Percentiles rank a stretch among this genome's conserved stretches.
phyloP scores from a whole-genome alignment of 2,888 invertebrate species.

The Apotomis betuletana region DNA sequence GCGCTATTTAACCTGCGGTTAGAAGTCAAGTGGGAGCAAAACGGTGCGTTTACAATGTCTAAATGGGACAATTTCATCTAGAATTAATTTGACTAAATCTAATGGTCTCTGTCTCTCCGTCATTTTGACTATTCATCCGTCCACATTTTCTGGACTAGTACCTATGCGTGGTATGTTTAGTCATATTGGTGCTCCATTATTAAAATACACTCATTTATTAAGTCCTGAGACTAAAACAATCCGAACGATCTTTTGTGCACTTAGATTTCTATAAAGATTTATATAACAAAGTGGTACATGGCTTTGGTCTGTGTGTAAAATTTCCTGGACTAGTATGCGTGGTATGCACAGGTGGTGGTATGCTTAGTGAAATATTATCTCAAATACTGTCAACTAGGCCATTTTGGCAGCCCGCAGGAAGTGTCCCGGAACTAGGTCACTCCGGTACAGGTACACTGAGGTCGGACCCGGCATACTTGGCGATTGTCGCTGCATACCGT shows the following conservation, averaged over 20 bases:
- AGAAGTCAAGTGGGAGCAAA: neutral
- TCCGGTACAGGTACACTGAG: constrained; percentile 9
- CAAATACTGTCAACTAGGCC: constrained; percentile 14
- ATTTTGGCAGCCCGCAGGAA: constrained; percentile 22
- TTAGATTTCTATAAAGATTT: too few species aligned
- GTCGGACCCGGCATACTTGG: constrained; percentile 12
- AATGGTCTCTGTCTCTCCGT: neutral
- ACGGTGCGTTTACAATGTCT: constrained; percentile 1
- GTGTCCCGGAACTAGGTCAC: constrained; percentile 33
- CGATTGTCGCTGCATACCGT: constrained; percentile 13
- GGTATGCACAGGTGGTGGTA: neutral
- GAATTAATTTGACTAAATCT: constrained; percentile 12
- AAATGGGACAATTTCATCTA: constrained; percentile 29
- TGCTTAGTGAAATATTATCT: constrained; percentile 9
- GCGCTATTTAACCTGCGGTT: constrained; percentile 10
- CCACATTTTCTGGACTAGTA: neutral
- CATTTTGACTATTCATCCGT: neutral
- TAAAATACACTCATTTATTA: too few species aligned
- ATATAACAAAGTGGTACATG: too few species aligned
- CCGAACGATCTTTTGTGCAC: too few species aligned
- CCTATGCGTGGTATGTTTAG: neutral
- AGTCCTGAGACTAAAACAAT: too few species aligned
- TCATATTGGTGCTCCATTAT: constrained; percentile 6
- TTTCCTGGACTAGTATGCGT: neutral
- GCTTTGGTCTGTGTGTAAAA: neutral